These are phyloP conservation scores for Auanema sp. DNA, from an alignment of 2,888 invertebrate genomes.

Conservation along the genomic window DNA sequence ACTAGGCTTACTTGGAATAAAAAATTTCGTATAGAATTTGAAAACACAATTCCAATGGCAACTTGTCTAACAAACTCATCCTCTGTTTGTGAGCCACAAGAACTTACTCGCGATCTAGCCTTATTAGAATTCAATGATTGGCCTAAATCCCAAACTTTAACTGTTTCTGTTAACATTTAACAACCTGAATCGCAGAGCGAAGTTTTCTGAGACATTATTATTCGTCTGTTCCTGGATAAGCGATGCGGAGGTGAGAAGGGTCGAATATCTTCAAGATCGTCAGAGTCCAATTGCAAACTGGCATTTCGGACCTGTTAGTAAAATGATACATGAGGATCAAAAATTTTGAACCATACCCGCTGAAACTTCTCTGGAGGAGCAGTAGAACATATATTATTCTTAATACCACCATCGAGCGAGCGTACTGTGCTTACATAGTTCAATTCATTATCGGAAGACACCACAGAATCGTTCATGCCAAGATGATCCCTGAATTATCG, in stretches of 20 bases:
- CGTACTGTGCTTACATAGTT: slow-evolving; percentile 45
- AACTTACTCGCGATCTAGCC: slow-evolving; percentile 17
- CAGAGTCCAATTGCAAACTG: slow-evolving; percentile 26
- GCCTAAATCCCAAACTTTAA: no score
- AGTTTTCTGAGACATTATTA: slow-evolving; percentile 46
- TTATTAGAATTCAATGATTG: slow-evolving; percentile 8
- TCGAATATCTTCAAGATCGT: slow-evolving; percentile 22
- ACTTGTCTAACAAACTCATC: slow-evolving; percentile 27
- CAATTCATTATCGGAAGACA: slow-evolving; percentile 46
- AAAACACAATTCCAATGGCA: slow-evolving; percentile 32
- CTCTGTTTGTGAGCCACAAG: slow-evolving; percentile 24
- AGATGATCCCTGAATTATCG: slow-evolving; percentile 1
- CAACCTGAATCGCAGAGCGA: slow-evolving; percentile 47
- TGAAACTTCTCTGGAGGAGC: slow-evolving; percentile 29
- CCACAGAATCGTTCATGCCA: slow-evolving; percentile 17
- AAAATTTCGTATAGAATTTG: slow-evolving; percentile 19
- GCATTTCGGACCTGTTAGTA: slow-evolving; percentile 34
- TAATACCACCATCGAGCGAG: slow-evolving; percentile 41
- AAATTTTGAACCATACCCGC: slow-evolving; percentile 13
- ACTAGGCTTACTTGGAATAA: slow-evolving; percentile 26
- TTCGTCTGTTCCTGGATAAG: slow-evolving; percentile 38
- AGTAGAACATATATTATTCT: slow-evolving; percentile 22
- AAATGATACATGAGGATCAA: neutral
- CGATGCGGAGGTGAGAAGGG: slow-evolving; percentile 53
- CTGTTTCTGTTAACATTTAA: neutral